Evolutionary conservation across 2,113 vertebrate genomes (phyloP).

Genomic region (Atrichornis clamosus): DNA sequence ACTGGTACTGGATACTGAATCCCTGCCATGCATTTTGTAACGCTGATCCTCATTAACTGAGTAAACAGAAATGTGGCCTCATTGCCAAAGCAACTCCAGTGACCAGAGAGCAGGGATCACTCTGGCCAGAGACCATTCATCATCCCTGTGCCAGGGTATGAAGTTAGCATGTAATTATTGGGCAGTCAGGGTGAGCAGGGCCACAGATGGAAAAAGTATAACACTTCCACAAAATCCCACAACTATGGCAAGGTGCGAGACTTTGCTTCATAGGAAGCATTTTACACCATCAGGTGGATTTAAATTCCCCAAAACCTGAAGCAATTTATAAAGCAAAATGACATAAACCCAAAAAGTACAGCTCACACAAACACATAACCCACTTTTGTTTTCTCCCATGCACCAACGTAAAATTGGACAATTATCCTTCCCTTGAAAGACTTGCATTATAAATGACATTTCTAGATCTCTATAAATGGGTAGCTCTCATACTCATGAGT

Average conservation of each 20-base stretch:
- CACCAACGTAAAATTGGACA: not conserved
- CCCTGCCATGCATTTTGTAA: not conserved
- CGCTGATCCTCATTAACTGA: constrained; percentile 27
- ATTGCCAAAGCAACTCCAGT: not conserved
- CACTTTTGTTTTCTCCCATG: not conserved
- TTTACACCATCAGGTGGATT: not conserved
- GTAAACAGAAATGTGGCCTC: constrained; percentile 30
- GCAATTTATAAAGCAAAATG: not conserved
- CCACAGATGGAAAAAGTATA: not conserved
- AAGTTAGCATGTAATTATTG: not conserved
- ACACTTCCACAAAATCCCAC: not conserved
- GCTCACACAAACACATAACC: not conserved
- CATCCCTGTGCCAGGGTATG: not conserved
- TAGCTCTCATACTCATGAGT: not conserved
- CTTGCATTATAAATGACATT: constrained; percentile 19
- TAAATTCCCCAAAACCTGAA: not conserved
- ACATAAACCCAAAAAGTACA: not conserved
- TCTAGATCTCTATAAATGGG: not conserved
- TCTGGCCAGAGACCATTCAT: not conserved
- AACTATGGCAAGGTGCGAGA: not conserved
- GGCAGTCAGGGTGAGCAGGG: not conserved
- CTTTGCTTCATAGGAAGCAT: not conserved
- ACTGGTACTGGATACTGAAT: constrained; percentile 20
- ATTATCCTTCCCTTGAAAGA: constrained; percentile 10
- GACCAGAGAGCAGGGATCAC: not conserved